Base-by-base conservation (phyloP, 1,140 invertebrate genomes). In the Rhagoletis zephyria region DNA sequence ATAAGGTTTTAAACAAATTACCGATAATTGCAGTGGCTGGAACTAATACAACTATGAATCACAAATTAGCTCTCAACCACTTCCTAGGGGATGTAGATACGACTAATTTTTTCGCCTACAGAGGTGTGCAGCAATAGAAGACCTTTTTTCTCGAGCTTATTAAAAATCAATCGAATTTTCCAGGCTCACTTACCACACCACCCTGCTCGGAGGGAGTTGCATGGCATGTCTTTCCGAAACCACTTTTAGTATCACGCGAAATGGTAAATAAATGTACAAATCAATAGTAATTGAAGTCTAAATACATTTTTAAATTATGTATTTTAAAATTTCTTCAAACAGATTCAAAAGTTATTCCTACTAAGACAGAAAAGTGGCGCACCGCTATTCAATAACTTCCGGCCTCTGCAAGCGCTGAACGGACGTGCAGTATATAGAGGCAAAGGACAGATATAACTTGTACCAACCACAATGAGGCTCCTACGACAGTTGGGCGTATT, bases 121-220 rank as follows among this genome's bases (percentile, higher is more conserved):
- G 89, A 40, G 91, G 91, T 91, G 42, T 64, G 88, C 65, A 7
- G 0, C 67, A 14, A 19, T 30, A 30, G 12, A 1, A 67, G n/a
- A n/a, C 14, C 10, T 16, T 6, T 1, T 2, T 16, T 7, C 19
- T 30, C n/a, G 7, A 86, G 14, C 40, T 42, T 86, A 64, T 51
- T 16, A 3, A 61, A 0, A 74, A 3, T 48, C n/a, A 51, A 56
- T 60, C 48, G 59, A n/a, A n/a, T n/a, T 74, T 67, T 92, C 93
- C 94, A 89, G 98, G 98, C 4, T 98, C 97, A 12, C 93, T 98
- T 14, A 98, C 98, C 0, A 98, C 91, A 16, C 91, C 91, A 1
- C 89, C 90, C 42, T 92, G 91, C 40, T 90, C 91, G 10, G 90
- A 92, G 86, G 65, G 90, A 12, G 91, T 92, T 0, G 90, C 90